phyloP scores from a whole-genome alignment of 2,888 invertebrate genomes.

The Scelioninae gen. 1 region DNA sequence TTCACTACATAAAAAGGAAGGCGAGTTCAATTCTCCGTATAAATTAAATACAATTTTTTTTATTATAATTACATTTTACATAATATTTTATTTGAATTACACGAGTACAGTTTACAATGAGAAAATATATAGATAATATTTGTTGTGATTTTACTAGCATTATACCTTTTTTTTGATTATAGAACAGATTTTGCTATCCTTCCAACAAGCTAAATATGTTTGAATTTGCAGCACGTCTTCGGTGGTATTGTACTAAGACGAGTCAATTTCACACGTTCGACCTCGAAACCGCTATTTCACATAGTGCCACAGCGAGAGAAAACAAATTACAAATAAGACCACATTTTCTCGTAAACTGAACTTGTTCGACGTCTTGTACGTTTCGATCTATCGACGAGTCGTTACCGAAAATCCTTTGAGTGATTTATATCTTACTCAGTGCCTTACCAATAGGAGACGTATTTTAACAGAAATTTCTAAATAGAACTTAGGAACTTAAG shows the following conservation, averaged over 20 bases:
- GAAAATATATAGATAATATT: too few relatives aligned
- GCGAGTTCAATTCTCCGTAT: too few relatives aligned
- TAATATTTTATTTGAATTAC: too few relatives aligned
- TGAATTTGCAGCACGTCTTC: background rate
- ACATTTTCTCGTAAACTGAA: conserved; percentile 11
- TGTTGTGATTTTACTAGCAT: too few relatives aligned
- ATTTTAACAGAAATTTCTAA: conserved; percentile 3
- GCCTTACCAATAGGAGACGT: background rate
- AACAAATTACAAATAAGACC: conserved; percentile 4
- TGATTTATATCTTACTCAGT: conserved; percentile 25
- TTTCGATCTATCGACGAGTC: conserved; percentile 19
- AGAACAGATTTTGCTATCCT: too few relatives aligned
- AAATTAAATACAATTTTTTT: too few relatives aligned
- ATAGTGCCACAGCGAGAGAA: background rate
- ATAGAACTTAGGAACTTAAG: conserved; percentile 22
- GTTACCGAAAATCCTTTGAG: conserved; percentile 31
- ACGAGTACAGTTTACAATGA: too few relatives aligned
- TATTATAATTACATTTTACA: too few relatives aligned
- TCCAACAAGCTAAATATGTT: too few relatives aligned
- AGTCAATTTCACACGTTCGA: background rate
- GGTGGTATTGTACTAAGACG: background rate
- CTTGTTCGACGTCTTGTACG: background rate
- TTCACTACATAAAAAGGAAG: too few relatives aligned
- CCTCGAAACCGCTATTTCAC: background rate
- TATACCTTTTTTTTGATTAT: too few relatives aligned